A percentile compares a stretch with the other conserved stretches of the same genome.
phyloP scores from a whole-genome alignment of 2,888 invertebrate species.

The Liodrosophila aerea region DNA sequence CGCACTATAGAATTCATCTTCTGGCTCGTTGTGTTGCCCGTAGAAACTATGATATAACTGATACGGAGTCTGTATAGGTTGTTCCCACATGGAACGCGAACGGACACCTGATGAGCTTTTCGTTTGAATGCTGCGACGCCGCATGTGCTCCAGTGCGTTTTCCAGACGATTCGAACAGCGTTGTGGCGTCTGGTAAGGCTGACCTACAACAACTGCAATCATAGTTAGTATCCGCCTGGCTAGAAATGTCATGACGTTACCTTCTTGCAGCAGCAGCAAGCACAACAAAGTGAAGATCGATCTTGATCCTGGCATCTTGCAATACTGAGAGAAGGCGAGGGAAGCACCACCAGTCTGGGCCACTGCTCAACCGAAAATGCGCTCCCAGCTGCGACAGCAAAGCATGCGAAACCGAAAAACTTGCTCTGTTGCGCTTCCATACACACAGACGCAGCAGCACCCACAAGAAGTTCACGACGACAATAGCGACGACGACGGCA shows the following conservation, averaged over 20 bases:
- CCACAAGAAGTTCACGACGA: slow-evolving; percentile 45
- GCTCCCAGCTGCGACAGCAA: slow-evolving; percentile 31
- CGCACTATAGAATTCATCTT: slow-evolving; percentile 67
- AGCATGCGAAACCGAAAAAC: slow-evolving; percentile 64
- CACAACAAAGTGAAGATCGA: slow-evolving; percentile 4
- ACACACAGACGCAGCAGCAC: slow-evolving; percentile 48
- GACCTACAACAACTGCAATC: slow-evolving; percentile 43
- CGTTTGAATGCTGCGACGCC: slow-evolving; percentile 75
- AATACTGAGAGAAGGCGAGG: background rate
- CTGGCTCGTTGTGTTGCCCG: slow-evolving; percentile 67
- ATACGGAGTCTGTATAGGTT: slow-evolving; percentile 77
- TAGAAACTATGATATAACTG: slow-evolving; percentile 80
- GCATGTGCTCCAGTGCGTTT: slow-evolving; percentile 86
- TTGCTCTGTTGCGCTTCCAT: slow-evolving; percentile 74
- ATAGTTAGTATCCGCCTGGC: background rate
- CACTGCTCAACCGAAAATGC: slow-evolving; percentile 64
- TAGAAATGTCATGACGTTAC: slow-evolving; percentile 25
- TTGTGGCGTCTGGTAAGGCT: slow-evolving; percentile 82
- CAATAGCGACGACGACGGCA: slow-evolving; percentile 28
- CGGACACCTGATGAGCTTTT: slow-evolving; percentile 54
- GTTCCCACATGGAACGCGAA: slow-evolving; percentile 71
- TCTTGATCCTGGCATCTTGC: slow-evolving; percentile 42
- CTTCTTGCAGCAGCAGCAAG: slow-evolving; percentile 42
- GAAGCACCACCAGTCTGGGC: slow-evolving; percentile 58
- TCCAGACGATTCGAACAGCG: slow-evolving; percentile 87